Base-by-base conservation (phyloP, 2,113 vertebrate genomes). In the Jacana jacana region DNA sequence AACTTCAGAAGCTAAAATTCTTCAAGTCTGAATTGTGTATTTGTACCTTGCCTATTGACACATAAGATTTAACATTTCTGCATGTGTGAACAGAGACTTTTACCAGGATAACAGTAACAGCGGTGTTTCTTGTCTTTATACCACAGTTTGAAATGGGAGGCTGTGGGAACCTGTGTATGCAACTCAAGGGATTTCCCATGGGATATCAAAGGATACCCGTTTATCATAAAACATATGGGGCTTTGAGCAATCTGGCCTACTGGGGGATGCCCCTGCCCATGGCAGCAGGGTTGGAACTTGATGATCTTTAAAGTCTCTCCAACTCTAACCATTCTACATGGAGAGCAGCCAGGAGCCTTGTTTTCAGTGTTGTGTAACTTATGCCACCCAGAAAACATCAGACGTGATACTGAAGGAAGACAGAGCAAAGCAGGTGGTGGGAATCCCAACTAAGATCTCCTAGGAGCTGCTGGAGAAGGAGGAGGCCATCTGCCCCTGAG, bases 151-250 rank as follows among this genome's bases (percentile, higher is more conserved):
- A 60, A 84, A 69, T 1, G n/a, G n/a, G n/a, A n/a, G n/a, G n/a
- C n/a, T n/a, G 9, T 7, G 23, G 37, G 35, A 61, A 84, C 18
- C 15, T 44, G 3, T 44, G n/a, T 0, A 0, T 37, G 20, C 22
- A 54, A n/a, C 7, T 35, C 22, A 66, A 60, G 28, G 23, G 28
- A 35, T 89, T 87, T 84, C 33, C 48, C 68, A 3, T 23, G n/a
- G 40, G 57, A 39, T 42, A 35, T 30, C 42, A 48, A 60, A 60
- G 33, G 33, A 35, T 44, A 58, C 25, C 10, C 2, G 7, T 37
- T 76, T 35, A 48, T 46, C 55, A 20, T 22, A 33, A 25, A 20
- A 6, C 13, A 52, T 28, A 58, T n/a, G 55, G 20, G 19, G 31
- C 12, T 58, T 58, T n/a, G 33, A 58, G 55, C 33, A 58, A 22